These are phyloP conservation scores for Lepilemur ruficaudatus DNA, from an alignment of 2,797 vertebrate genomes.

Conservation along the genomic window DNA sequence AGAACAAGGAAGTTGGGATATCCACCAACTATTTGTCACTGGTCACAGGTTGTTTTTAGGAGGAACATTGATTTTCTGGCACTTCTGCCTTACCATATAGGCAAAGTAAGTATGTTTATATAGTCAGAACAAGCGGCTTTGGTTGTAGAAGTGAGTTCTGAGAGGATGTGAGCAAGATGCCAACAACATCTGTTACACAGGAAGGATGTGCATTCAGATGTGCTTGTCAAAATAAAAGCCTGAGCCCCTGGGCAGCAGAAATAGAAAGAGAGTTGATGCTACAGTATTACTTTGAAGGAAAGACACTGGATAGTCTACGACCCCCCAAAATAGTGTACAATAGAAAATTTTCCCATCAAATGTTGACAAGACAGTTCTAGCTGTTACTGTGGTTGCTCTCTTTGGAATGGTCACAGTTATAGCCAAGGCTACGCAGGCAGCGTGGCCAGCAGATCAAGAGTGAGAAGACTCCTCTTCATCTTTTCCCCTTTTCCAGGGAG, in stretches of 20 bases:
- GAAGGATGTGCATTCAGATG: rapidly evolving
- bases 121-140: background rate
- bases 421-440: background rate
- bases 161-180: background rate
- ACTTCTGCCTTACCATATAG: background rate
- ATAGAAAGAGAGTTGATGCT: background rate
- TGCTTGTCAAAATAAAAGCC: background rate
- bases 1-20: background rate
- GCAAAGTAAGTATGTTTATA: background rate
- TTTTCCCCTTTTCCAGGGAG: background rate
- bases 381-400: background rate
- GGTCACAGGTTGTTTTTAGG: background rate
- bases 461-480: background rate
- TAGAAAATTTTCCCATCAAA: background rate
- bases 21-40: background rate
- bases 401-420: background rate
- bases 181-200: background rate
- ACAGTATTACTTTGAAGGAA: background rate
- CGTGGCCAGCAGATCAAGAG: background rate
- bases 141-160: background rate
- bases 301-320: background rate
- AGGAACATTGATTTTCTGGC: background rate
- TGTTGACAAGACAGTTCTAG: background rate
- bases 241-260: background rate
- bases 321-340: background rate